Base-by-base conservation (phyloP, 1,140 invertebrate species). In the Atopsyche davidsoni region DNA sequence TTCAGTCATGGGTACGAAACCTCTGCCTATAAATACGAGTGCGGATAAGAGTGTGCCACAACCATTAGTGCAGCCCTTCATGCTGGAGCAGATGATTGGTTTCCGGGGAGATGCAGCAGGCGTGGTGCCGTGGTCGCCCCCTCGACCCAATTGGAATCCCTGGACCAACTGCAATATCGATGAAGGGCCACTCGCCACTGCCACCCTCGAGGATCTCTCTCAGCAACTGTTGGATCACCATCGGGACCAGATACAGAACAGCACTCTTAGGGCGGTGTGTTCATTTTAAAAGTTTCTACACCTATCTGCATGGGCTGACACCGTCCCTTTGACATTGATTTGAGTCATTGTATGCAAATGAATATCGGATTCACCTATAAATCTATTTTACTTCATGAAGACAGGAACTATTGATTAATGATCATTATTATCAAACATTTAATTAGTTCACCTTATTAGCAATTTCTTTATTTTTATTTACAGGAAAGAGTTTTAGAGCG, bases 101-200 rank as follows among this genome's bases (percentile, higher is more conserved):
- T 66, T 62, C 0, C 46, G 57, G 1, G 76, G 75, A 0, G 75
- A 77, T 41, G 64, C 70, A 13, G 79, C 75, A 16, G 87, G 87
- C 10, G 87, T 95, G 0, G 90, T 98, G 11, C 82, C 91, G 2
- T 98, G 95, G 95, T 90, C 91, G 1, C 96, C 96, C 1, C 94
- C 95, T 0, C 81, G 87, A 55, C 79, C 79, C 9, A 98, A 98
- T 68, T 98, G 95, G 94, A 96, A 98, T 72, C 85, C 94, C 6
- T 98, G 94, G 94, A 77, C 75, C 2, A 78, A 77, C 10, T 83
- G 80, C 59, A 89, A 87, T 60, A 91, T 90, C 53, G 90, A 96
- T 60, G 91, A 95, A 64, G 92, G 85, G 41, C 90, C 89, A 7
- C 69, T 98, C 32, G 89, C 93, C 2, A 78, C 78, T 6, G 79